Base-by-base conservation (phyloP, 2,113 vertebrate species). In the Hyaena hyaena region DNA sequence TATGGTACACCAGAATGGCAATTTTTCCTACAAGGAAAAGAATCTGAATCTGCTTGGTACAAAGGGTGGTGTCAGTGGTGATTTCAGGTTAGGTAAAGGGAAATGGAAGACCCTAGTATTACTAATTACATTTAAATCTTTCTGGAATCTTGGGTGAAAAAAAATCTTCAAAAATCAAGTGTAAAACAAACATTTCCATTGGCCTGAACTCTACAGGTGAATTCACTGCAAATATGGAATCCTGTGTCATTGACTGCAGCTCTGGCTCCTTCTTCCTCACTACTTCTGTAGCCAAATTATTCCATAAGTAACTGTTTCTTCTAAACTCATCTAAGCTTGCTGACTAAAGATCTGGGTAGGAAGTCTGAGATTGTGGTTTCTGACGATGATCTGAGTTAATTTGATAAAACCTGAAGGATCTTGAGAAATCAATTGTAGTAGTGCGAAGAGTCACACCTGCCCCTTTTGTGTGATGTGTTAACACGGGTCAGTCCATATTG, bases 241-340 rank as follows among this genome's bases (percentile, higher is more conserved):
- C 23, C 9, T 16, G 26, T 12, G 11, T 66, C 65, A 11, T 0
- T n/a, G 7, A 5, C 14, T n/a, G 6, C 14, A 21, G 33, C n/a
- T 39, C 82, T 10, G 39, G 2, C 11, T 16, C 24, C 7, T 19
- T 43, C 35, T 58, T 53, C 35, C 61, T 79, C 8, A 35, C 19
- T 7, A 43, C 5, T 19, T 65, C 5, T 33, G 0, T 35, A n/a
- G 14, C 43, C 12, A 7, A 6, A 16, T 50, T 35, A 77, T 63
- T 63, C n/a, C 0, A 0, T 24, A 7, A 0, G 0, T 48, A 53
- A 12, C 14, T 10, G 2, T 50, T 39, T 81, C 26, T 33, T 83
- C 65, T 39, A 39, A 88, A 17, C 61, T 73, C 65, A 33, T 23
- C 15, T 21, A 11, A 76, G 35, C 33, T 28, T 28, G 6, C 15